These are phyloP conservation scores for Prionace glauca DNA, from an alignment of 2,797 vertebrate species.

Conservation along the genomic window DNA sequence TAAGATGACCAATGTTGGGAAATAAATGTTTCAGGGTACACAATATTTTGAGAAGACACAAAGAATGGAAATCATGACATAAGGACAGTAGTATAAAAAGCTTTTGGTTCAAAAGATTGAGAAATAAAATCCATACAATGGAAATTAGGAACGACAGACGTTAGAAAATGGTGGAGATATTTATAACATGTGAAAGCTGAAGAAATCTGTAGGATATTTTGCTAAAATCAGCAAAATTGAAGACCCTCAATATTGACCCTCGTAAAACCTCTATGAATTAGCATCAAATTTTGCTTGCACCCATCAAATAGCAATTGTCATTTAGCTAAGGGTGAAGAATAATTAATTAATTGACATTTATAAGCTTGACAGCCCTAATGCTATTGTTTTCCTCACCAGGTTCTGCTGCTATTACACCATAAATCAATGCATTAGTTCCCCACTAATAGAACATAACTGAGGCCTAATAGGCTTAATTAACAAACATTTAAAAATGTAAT, in stretches of 20 bases:
- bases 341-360: not conserved
- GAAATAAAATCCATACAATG: not conserved
- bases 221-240: not conserved
- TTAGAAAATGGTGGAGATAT: not conserved
- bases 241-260: not conserved
- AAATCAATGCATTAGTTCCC: not conserved
- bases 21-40: not conserved
- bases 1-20: not conserved
- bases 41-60: not conserved
- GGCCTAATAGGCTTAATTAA: not conserved
- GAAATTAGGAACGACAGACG: not conserved
- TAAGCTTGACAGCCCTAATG: not conserved
- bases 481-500: slow-evolving; percentile 9
- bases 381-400: not conserved
- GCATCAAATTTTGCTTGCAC: not conserved
- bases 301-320: not conserved
- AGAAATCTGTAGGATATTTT: not conserved
- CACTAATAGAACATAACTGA: not conserved
- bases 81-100: not conserved
- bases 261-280: not conserved
- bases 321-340: not conserved
- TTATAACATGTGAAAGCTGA: not conserved
- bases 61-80: not conserved
- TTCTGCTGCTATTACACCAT: not conserved
- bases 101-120: not conserved